phyloP scores from a whole-genome alignment of 2,797 vertebrate genomes.

The Megalops cyprinoides region DNA sequence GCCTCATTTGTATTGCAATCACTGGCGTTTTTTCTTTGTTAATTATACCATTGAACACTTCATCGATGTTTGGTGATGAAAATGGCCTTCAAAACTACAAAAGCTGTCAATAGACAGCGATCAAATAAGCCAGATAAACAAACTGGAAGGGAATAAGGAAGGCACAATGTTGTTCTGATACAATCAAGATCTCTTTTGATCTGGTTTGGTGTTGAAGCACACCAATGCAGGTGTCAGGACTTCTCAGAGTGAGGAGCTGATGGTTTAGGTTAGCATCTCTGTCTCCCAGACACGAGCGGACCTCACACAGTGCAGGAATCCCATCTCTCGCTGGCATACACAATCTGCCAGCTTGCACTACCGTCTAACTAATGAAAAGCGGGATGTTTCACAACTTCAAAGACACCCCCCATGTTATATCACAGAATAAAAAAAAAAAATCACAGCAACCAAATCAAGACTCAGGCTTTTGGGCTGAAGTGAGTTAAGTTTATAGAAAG shows the following conservation, averaged over 20 bases:
- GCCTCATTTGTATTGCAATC: too few species aligned
- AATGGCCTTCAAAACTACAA: not conserved
- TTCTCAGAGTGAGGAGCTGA: not conserved
- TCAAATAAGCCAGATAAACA: not conserved
- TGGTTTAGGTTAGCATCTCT: not conserved
- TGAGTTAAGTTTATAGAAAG: slow-evolving; percentile 24
- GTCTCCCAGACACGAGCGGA: not conserved
- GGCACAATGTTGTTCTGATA: not conserved
- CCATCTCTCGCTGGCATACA: not conserved
- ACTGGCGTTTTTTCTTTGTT: not conserved
- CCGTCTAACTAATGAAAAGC: not conserved
- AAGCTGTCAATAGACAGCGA: not conserved
- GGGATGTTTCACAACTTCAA: not conserved
- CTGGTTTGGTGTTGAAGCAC: not conserved
- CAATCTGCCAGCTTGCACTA: not conserved
- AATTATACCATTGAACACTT: not conserved
- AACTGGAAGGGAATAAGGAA: not conserved
- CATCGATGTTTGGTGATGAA: not conserved
- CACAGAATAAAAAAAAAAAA: not conserved
- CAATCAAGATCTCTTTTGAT: not conserved
- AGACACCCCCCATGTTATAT: not conserved
- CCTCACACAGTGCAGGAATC: not conserved
- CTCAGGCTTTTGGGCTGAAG: slow-evolving; percentile 2
- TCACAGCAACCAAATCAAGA: not conserved
- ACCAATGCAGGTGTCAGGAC: not conserved